Percentiles rank a stretch among this genome's conserved stretches.
Conservation (phyloP, 1,140 invertebrate species). For the Bombus superbus region DNA sequence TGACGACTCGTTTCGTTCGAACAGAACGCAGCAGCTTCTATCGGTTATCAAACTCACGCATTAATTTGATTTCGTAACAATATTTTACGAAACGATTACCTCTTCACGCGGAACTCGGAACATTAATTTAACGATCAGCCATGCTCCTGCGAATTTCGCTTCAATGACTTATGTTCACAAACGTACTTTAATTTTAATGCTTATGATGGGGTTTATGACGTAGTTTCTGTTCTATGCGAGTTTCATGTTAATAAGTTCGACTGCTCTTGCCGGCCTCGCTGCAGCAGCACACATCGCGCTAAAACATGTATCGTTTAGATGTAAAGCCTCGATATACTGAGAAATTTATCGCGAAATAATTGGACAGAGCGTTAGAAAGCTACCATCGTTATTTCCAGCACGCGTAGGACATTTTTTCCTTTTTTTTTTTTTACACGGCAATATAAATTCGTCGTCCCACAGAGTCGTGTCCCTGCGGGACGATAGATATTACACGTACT, state of each 20-base stretch:
- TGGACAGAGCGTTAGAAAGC: not conserved
- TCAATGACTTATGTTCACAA: constrained; percentile 31
- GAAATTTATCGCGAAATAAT: not conserved
- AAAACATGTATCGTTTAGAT: constrained; percentile 9
- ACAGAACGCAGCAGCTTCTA: not conserved
- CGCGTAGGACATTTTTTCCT: no score
- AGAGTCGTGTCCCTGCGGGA: not conserved
- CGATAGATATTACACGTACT: not conserved
- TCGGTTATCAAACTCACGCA: not conserved
- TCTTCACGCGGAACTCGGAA: not conserved
- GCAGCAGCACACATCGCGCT: not conserved
- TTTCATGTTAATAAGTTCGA: constrained; percentile 38
- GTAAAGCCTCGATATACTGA: not conserved
- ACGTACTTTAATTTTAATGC: constrained; percentile 37
- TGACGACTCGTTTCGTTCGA: not conserved
- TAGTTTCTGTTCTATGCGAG: constrained; percentile 35
- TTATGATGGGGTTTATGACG: constrained; percentile 27
- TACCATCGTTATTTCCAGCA: not conserved
- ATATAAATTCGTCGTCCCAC: not conserved
- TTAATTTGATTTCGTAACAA: not conserved
- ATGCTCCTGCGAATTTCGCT: constrained; percentile 12
- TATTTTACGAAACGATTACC: not conserved
- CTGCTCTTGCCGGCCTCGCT: not conserved
- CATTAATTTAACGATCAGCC: constrained; percentile 28
- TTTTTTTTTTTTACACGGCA: not conserved